Percentiles rank a stretch among this genome's conserved stretches.
Evolutionary conservation across 2,113 vertebrate species (phyloP).

Genomic region (Bombycilla garrulus): DNA sequence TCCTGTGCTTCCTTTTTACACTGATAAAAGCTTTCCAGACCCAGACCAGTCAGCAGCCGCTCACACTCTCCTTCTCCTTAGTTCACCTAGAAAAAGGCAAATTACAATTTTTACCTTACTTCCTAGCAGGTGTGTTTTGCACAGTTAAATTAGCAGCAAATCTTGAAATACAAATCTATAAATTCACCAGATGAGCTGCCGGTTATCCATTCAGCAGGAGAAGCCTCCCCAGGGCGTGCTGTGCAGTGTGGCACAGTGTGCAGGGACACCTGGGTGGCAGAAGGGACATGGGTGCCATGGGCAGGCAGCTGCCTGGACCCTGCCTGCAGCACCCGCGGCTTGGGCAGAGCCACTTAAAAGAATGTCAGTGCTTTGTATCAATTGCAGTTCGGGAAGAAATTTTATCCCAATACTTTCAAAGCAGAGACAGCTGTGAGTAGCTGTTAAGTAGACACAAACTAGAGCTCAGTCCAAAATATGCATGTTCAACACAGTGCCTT

Average conservation of each 20-base stretch:
- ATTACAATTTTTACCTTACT: neutral
- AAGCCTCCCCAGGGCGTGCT: neutral
- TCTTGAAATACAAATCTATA: neutral
- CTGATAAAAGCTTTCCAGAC: neutral
- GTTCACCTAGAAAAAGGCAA: neutral
- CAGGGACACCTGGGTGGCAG: neutral
- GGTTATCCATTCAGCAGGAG: neutral
- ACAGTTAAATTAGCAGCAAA: neutral
- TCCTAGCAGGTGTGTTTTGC: neutral
- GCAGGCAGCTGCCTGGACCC: neutral
- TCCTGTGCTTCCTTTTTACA: neutral
- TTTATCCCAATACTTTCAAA: slow-evolving; percentile 83
- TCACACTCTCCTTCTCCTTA: neutral
- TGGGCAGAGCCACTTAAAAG: neutral
- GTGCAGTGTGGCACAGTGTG: accelerated
- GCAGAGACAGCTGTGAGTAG: slow-evolving; percentile 89
- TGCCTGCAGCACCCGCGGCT: neutral
- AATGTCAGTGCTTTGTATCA: neutral
- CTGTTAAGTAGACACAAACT: slow-evolving; percentile 88
- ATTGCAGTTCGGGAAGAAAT: slow-evolving; percentile 72
- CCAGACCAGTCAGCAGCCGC: neutral
- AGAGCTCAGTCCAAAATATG: slow-evolving; percentile 76
- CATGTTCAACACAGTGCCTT: slow-evolving; percentile 74
- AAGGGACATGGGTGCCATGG: neutral
- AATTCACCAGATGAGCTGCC: neutral